A percentile compares a stretch with the other conserved stretches of the same genome.
phyloP scores from a whole-genome alignment of 2,888 invertebrate genomes.

The Ganaspis brasiliensis region DNA sequence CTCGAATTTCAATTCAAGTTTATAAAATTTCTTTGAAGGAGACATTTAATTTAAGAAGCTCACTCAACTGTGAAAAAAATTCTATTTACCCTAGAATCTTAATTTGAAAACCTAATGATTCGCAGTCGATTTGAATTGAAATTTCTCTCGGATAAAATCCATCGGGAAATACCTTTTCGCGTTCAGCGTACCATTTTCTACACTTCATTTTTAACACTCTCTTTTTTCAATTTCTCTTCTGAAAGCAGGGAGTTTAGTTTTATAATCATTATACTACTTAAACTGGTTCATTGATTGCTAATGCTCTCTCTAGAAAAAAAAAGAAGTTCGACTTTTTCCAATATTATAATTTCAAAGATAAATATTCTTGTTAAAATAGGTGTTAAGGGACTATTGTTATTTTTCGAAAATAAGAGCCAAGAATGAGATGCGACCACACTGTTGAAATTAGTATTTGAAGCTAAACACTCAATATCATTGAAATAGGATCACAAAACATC shows the following conservation, averaged over 20 bases:
- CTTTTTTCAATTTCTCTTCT: constrained; percentile 20
- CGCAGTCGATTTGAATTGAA: constrained; percentile 10
- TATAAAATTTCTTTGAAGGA: neutral
- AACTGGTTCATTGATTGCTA: constrained; percentile 48
- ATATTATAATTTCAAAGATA: too few species aligned
- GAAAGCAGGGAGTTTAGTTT: constrained; percentile 51
- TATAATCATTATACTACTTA: constrained; percentile 53
- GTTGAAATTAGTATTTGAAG: too few species aligned
- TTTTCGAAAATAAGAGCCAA: too few species aligned
- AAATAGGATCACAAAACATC: too few species aligned
- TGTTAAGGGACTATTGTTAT: too few species aligned
- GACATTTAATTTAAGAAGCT: neutral
- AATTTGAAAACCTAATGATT: constrained; percentile 49
- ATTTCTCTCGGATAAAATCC: neutral
- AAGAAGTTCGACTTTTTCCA: too few species aligned
- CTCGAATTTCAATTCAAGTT: neutral
- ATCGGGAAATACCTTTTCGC: neutral
- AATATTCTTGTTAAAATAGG: too few species aligned
- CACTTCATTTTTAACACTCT: constrained; percentile 15
- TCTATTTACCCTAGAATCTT: constrained; percentile 17
- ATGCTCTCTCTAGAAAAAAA: neutral
- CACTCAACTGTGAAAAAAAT: neutral
- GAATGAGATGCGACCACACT: too few species aligned
- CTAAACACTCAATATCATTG: too few species aligned
- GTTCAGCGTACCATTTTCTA: neutral